These are phyloP conservation scores for Mormyrus iriodes DNA, from an alignment of 2,113 vertebrate species.

Conservation along the genomic window DNA sequence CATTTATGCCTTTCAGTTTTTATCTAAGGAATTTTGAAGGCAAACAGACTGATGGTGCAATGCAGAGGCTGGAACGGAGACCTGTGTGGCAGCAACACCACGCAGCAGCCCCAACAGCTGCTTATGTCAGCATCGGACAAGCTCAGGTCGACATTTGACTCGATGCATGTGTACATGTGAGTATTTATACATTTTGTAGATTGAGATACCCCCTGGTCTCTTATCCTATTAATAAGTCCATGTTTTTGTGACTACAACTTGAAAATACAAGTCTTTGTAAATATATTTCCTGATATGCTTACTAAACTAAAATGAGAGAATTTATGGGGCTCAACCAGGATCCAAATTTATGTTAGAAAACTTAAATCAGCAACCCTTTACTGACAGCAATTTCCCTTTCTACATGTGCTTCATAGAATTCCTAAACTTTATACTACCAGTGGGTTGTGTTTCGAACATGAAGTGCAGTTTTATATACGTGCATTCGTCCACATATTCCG, in stretches of 20 bases:
- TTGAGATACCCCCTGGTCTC: background rate
- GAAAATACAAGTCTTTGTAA: background rate
- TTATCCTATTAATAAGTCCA: background rate
- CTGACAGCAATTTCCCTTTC: background rate
- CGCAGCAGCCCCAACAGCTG: background rate
- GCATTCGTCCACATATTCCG: background rate
- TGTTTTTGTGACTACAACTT: background rate
- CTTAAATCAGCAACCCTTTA: background rate
- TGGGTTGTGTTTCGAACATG: background rate
- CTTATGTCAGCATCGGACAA: background rate
- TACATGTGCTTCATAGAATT: background rate
- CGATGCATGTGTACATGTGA: background rate
- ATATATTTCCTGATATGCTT: background rate
- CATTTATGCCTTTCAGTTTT: background rate
- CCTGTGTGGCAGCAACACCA: background rate
- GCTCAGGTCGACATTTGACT: background rate
- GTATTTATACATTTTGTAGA: background rate
- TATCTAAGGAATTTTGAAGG: background rate
- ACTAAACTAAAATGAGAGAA: background rate
- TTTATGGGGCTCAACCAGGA: background rate
- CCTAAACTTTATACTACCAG: background rate
- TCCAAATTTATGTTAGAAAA: background rate
- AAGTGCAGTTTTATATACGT: background rate
- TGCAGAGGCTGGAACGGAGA: background rate
- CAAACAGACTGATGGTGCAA: background rate